A percentile compares a stretch with the other conserved stretches of the same genome.
These are phyloP conservation scores for Latrodectus elegans DNA, from an alignment of 2,888 invertebrate genomes.

Conservation along the genomic window DNA sequence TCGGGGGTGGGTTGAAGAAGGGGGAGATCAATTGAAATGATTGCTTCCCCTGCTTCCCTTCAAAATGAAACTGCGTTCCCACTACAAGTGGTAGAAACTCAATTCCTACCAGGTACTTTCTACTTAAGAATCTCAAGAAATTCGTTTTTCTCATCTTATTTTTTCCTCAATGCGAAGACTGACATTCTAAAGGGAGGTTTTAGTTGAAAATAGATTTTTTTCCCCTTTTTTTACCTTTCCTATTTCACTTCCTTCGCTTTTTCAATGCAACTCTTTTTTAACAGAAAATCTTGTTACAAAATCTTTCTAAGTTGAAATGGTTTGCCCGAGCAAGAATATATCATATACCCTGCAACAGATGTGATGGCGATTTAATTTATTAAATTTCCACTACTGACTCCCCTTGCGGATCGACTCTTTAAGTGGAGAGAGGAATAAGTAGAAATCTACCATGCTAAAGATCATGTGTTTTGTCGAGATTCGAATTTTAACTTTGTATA, in stretches of 20 bases:
- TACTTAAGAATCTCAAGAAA: conserved; percentile 43
- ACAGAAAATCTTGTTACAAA: not conserved
- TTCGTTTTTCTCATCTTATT: conserved; percentile 29
- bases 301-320: not conserved
- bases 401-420: not conserved
- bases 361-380: conserved; percentile 2
- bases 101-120: conserved; percentile 58
- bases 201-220: conserved; percentile 39
- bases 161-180: conserved; percentile 2
- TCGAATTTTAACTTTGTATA: too few relatives aligned
- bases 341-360: not conserved
- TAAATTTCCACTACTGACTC: not conserved
- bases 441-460: too few relatives aligned
- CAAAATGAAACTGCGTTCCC: conserved; percentile 56
- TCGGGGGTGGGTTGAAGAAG: conserved; percentile 5
- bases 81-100: conserved; percentile 65
- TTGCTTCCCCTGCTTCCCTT: conserved; percentile 54
- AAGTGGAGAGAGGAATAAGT: too few relatives aligned
- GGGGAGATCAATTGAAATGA: conserved; percentile 61
- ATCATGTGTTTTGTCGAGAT: too few relatives aligned
- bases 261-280: not conserved
- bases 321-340: not conserved
- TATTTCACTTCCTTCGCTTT: conserved; percentile 1
- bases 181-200: conserved; percentile 32
- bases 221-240: not conserved